phyloP scores from a whole-genome alignment of 1,140 invertebrate species.

The Zaprionus inermis region DNA sequence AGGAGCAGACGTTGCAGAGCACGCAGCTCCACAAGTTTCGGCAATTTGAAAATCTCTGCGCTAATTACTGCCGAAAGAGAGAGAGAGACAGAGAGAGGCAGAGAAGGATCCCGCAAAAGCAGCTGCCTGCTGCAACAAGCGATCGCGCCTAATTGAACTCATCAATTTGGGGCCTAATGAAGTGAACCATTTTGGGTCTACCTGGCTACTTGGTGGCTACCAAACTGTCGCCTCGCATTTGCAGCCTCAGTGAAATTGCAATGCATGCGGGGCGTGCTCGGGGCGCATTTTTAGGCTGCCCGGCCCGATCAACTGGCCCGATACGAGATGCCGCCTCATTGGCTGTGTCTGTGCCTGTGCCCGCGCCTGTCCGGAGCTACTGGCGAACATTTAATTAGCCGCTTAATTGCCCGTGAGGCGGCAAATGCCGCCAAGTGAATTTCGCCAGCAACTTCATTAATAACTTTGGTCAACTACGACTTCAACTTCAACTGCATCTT shows the following conservation, averaged over 20 bases:
- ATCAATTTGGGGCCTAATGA: constrained; percentile 80
- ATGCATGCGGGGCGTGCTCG: constrained; percentile 62
- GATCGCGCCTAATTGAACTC: constrained; percentile 77
- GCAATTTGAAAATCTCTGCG: constrained; percentile 83
- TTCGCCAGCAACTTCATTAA: constrained; percentile 74
- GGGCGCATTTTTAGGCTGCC: constrained; percentile 6
- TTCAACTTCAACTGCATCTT: not conserved
- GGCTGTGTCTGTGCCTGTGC: no score
- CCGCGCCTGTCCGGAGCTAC: constrained; percentile 23
- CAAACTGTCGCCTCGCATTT: constrained; percentile 73
- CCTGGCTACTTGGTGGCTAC: not conserved
- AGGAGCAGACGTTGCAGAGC: constrained; percentile 14
- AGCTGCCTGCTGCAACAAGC: constrained; percentile 11
- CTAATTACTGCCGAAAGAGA: constrained; percentile 64
- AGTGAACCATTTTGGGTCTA: constrained; percentile 41
- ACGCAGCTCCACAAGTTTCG: constrained; percentile 71
- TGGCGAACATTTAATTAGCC: constrained; percentile 73
- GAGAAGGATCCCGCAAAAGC: constrained; percentile 7
- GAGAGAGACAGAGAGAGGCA: no score
- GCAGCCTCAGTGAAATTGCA: constrained; percentile 56
- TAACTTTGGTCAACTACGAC: constrained; percentile 39
- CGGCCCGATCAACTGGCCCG: no score
- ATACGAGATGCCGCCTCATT: no score
- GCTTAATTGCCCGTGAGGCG: constrained; percentile 72
- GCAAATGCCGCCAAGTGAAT: constrained; percentile 30